Evolutionary conservation across 2,888 invertebrate species (phyloP).

Genomic region (Beris chalybata): DNA sequence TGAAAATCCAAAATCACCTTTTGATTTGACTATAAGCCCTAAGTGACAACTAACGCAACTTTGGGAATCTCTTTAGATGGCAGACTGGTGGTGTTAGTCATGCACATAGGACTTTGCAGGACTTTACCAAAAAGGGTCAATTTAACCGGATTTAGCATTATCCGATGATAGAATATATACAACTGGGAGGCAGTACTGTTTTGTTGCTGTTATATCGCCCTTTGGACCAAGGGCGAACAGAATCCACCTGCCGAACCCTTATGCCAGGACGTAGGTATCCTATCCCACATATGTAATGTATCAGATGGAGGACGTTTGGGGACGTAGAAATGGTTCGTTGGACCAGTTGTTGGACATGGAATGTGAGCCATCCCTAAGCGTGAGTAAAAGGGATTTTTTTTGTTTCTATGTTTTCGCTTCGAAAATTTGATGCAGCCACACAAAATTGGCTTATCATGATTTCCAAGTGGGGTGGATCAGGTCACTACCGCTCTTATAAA

Average conservation of each 20-base stretch:
- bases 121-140: constrained; percentile 34
- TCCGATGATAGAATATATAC: constrained; percentile 34
- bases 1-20: constrained; percentile 32
- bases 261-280: background rate
- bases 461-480: constrained; percentile 23
- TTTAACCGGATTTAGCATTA: constrained; percentile 38
- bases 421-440: constrained; percentile 23
- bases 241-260: constrained; percentile 13
- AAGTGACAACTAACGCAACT: constrained; percentile 33
- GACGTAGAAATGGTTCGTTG: background rate
- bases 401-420: constrained; percentile 1
- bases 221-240: background rate
- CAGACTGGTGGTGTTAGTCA: constrained; percentile 1
- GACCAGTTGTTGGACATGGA: background rate
- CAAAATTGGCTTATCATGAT: constrained; percentile 40
- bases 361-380: background rate
- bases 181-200: constrained; percentile 21
- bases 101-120: constrained; percentile 11
- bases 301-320: background rate
- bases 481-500: constrained; percentile 18
- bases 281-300: too few relatives aligned
- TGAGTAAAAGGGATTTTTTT: background rate
- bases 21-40: constrained; percentile 32
- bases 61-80: constrained; percentile 25
- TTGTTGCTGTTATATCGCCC: constrained; percentile 3